phyloP scores from a whole-genome alignment of 2,797 vertebrate genomes.

The Siniperca undulata region DNA sequence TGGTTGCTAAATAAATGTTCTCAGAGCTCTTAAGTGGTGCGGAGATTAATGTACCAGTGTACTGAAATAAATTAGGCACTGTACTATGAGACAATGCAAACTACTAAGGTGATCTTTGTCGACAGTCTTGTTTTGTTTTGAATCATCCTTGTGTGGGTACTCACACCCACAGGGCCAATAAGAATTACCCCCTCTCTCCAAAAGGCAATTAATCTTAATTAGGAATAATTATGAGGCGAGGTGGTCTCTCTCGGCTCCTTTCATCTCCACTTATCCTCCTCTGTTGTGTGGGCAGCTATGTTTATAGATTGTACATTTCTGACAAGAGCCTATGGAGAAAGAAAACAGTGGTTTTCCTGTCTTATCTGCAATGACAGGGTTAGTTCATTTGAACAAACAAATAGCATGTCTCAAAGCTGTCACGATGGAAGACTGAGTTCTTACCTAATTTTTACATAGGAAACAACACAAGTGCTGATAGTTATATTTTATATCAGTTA shows the following conservation, averaged over 20 bases:
- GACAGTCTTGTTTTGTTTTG: conserved; percentile 59
- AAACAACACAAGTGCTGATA: not conserved
- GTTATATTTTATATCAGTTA: not conserved
- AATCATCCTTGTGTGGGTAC: conserved; percentile 59
- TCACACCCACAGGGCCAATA: conserved; percentile 57
- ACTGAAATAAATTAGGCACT: conserved; percentile 29
- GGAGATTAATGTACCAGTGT: conserved; percentile 28
- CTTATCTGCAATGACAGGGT: conserved; percentile 4
- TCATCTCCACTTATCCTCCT: conserved; percentile 58
- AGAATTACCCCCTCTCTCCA: conserved; percentile 41
- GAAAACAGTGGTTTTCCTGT: conserved; percentile 2
- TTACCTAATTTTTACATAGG: not conserved
- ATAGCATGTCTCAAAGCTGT: conserved; percentile 16
- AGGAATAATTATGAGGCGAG: conserved; percentile 67
- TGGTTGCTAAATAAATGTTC: not conserved
- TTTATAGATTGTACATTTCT: conserved; percentile 33
- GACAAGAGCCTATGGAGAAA: conserved; percentile 15
- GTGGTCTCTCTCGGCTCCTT: conserved; percentile 50
- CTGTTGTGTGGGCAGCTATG: conserved; percentile 41
- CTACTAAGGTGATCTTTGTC: conserved; percentile 35
- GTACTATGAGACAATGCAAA: conserved; percentile 20
- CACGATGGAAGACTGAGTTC: conserved; percentile 12
- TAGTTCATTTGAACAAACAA: conserved; percentile 43
- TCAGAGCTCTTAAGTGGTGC: not conserved
- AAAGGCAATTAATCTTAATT: conserved; percentile 73